phyloP scores from a whole-genome alignment of 2,113 vertebrate genomes.

The Alces alces region DNA sequence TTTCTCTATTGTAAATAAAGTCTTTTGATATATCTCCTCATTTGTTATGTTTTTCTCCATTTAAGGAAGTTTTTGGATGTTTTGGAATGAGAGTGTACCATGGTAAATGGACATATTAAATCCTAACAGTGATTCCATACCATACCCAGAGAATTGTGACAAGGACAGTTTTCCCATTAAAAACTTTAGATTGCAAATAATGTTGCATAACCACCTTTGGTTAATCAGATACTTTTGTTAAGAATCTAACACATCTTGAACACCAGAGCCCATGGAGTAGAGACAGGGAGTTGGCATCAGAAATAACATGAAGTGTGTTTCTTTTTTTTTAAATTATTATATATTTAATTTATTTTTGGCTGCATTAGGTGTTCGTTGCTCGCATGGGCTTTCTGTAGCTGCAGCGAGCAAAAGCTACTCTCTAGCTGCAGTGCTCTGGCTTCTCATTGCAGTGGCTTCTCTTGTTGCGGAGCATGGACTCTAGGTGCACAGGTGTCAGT shows the following conservation, averaged over 20 bases:
- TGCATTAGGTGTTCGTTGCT: background rate
- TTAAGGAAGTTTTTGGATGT: background rate
- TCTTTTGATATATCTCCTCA: constrained; percentile 92
- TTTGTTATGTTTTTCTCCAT: constrained; percentile 55
- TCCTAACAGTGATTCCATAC: background rate
- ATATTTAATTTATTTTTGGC: background rate
- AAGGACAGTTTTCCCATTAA: background rate
- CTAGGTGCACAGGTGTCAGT: background rate
- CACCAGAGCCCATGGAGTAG: background rate
- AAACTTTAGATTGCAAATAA: background rate
- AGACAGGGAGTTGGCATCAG: background rate
- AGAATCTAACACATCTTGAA: background rate
- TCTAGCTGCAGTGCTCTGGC: background rate
- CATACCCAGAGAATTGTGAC: background rate
- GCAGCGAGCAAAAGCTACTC: background rate
- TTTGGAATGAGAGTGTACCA: background rate
- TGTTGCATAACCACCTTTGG: background rate
- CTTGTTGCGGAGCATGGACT: background rate
- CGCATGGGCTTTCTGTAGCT: background rate
- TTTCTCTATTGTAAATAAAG: constrained; percentile 99
- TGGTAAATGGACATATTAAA: background rate
- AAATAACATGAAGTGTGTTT: background rate
- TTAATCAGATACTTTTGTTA: background rate
- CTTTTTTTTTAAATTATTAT: background rate
- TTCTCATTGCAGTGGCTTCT: background rate